A percentile compares a stretch with the other conserved stretches of the same genome.
Evolutionary conservation across 2,113 vertebrate genomes (phyloP).

Genomic region (Sminthopsis crassicaudata): DNA sequence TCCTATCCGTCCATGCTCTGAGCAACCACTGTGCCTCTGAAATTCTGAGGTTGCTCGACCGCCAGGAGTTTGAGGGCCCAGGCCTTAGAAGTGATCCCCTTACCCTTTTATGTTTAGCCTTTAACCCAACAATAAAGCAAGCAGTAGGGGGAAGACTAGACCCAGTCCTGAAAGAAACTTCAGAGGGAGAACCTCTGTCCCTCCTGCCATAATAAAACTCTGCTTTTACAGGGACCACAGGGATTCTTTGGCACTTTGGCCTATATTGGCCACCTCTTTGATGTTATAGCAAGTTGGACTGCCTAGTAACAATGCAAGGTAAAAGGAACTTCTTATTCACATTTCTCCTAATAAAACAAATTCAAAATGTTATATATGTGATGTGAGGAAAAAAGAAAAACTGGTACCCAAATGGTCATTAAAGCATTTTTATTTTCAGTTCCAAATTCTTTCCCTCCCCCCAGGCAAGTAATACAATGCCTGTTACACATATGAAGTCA

Average conservation of each 20-base stretch:
- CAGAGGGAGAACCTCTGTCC: too few species aligned
- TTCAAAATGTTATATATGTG: neutral
- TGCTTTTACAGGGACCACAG: neutral
- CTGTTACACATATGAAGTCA: neutral
- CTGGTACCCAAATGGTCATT: neutral
- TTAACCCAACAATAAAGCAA: neutral
- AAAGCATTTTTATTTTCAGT: neutral
- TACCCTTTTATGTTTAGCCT: neutral
- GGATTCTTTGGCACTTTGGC: neutral
- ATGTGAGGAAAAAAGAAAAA: neutral
- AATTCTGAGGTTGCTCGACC: neutral
- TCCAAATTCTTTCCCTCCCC: neutral
- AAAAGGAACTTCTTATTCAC: neutral
- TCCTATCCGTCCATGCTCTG: neutral
- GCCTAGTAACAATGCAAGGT: neutral
- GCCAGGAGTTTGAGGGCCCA: neutral
- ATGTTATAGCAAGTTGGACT: neutral
- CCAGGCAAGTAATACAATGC: neutral
- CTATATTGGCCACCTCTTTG: neutral
- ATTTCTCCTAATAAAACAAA: neutral
- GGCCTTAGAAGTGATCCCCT: neutral
- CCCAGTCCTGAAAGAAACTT: neutral
- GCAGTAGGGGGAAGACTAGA: neutral
- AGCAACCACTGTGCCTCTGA: neutral
- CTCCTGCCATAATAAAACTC: neutral